These are phyloP conservation scores for Lagorchestes hirsutus DNA, from an alignment of 2,797 vertebrate species.

Conservation along the genomic window DNA sequence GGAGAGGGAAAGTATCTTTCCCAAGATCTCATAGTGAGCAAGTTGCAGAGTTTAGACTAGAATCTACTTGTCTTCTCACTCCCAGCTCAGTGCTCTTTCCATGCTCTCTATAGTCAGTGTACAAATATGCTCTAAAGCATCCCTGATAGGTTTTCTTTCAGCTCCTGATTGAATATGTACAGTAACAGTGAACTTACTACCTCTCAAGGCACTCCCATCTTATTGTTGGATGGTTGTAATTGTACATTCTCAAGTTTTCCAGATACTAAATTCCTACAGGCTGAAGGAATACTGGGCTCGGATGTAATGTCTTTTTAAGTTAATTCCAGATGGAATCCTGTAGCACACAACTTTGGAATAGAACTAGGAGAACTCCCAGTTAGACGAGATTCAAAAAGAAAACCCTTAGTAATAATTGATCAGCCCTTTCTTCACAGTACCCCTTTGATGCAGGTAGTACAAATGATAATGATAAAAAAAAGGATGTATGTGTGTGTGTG, in stretches of 20 bases:
- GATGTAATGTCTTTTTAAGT: not conserved
- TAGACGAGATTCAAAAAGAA: not conserved
- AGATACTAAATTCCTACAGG: not conserved
- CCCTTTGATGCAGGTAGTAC: not conserved
- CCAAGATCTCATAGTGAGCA: not conserved
- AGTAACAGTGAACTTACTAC: not conserved
- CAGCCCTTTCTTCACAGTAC: not conserved
- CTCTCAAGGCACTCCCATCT: not conserved
- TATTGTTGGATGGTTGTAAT: not conserved
- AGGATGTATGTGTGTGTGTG: not conserved
- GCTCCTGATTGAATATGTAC: not conserved
- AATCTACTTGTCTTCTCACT: not conserved
- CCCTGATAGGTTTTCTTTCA: not conserved
- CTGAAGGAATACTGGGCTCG: not conserved
- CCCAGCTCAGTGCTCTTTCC: not conserved
- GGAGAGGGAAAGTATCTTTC: not conserved
- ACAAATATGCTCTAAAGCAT: not conserved
- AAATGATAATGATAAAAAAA: not conserved
- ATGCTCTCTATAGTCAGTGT: not conserved
- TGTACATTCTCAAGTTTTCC: not conserved
- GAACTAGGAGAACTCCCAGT: not conserved
- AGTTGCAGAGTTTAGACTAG: not conserved
- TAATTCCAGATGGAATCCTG: not conserved
- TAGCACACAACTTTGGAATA: not conserved
- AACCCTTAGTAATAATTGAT: not conserved